phyloP scores from a whole-genome alignment of 64 coral and sea anemone genomes.

The Pocillopora damicornis region DNA sequence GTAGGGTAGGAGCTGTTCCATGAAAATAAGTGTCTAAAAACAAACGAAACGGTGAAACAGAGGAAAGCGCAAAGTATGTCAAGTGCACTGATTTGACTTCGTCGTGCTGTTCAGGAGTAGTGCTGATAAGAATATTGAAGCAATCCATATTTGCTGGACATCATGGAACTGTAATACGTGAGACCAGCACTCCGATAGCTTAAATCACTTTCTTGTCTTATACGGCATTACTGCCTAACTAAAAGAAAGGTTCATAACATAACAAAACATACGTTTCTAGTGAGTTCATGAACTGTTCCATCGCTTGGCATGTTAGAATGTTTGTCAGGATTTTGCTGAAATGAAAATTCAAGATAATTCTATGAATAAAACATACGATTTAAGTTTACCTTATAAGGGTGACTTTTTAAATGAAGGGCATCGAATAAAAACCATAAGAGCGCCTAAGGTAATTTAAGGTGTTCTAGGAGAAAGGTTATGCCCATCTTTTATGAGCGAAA shows the following conservation, averaged over 20 bases:
- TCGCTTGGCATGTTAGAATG: conserved; percentile 98
- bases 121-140: background rate
- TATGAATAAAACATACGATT: too few species aligned
- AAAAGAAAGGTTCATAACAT: background rate
- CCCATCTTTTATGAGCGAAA: too few species aligned
- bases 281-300: conserved; percentile 96
- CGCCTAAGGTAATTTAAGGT: too few species aligned
- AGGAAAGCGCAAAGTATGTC: too few species aligned
- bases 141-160: too few species aligned
- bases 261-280: conserved; percentile 81
- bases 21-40: conserved; percentile 84
- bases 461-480: too few species aligned
- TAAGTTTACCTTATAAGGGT: too few species aligned
- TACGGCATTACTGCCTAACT: background rate
- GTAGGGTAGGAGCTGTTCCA: conserved; percentile 94
- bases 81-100: too few species aligned
- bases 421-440: too few species aligned
- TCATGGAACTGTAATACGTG: too few species aligned
- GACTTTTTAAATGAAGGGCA: too few species aligned
- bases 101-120: background rate
- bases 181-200: too few species aligned
- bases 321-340: conserved; percentile 93
- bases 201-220: background rate
- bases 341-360: background rate
- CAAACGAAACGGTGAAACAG: background rate